phyloP scores from a whole-genome alignment of 2,888 invertebrate genomes.

The Oithona nana region DNA sequence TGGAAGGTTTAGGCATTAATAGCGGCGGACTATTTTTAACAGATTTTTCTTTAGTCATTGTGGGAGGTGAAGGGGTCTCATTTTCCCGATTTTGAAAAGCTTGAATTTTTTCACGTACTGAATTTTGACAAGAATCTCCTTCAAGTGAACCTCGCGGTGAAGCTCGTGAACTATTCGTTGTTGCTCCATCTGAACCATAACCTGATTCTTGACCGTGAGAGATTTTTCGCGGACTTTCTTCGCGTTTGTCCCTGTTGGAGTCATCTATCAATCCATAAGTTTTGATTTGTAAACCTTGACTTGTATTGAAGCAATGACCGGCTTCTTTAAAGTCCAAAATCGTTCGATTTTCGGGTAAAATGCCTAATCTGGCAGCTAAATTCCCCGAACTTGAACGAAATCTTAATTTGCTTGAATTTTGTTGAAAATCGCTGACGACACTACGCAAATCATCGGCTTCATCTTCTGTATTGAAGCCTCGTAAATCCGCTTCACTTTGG shows the following conservation, averaged over 20 bases:
- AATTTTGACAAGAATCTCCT: not conserved
- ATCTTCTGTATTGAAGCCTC: not conserved
- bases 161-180: not conserved
- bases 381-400: not conserved
- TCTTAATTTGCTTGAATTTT: not conserved
- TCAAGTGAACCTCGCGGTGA: slow-evolving; percentile 1
- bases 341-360: slow-evolving; percentile 14
- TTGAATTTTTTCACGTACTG: not conserved
- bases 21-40: not conserved
- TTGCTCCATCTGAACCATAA: slow-evolving; percentile 4
- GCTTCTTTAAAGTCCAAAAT: slow-evolving; percentile 8
- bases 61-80: not conserved
- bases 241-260: too few relatives aligned
- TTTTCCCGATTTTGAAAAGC: not conserved
- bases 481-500: not conserved
- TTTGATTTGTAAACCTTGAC: not conserved
- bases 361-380: not conserved
- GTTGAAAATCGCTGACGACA: not conserved
- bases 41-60: not conserved
- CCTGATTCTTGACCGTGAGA: not conserved
- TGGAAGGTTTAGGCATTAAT: not conserved
- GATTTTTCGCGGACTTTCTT: not conserved
- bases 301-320: not conserved
- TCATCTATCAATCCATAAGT: slow-evolving; percentile 12
- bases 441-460: not conserved